Base-by-base conservation (phyloP, 2,113 vertebrate genomes). In the Hucho hucho region DNA sequence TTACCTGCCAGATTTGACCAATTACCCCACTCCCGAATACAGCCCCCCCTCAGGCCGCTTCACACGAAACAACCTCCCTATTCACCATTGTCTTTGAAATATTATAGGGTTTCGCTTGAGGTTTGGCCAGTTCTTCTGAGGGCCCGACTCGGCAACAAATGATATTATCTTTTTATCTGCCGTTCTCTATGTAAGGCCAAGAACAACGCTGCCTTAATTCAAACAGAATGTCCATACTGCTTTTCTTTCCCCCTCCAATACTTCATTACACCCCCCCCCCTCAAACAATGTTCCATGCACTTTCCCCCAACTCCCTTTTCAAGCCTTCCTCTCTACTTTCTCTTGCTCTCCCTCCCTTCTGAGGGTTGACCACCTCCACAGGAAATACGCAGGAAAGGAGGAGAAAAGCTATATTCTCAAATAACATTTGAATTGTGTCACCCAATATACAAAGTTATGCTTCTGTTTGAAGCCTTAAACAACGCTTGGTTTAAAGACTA, bases 121-220 rank as follows among this genome's bases (percentile, higher is more conserved):
- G 61, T 78, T 80, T 84, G 76, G 76, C 73, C 53, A 2, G 24
- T 22, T 43, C 73, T 77, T 78, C 79, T 75, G 64, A 83, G 37
- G 69, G 46, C 24, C 69, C 47, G 66, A 63, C 72, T 77, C 37
- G 9, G 69, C 71, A 75, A 79, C 73, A 77, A 73, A 64, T 63
- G 58, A 75, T 77, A 69, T 80, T 83, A 76, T 80, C 72, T 75
- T 83, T 80, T 70, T 70, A 77, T 77, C 78, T 72, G 75, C 65
- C 37, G 71, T 71, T 78, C 65, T 53, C 53, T 64, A 24, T 28
- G 1, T n/a, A n/a, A 26, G 56, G 72, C 75, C 78, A 75, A 75
- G 69, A 64, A 72, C 75, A 73, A 72, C 66, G 49, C 56, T 43
- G 69, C 68, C 69, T 66, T 80, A 70, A 80, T 73, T 73, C 69